These are phyloP conservation scores for Agrenia bidenticulata DNA, from an alignment of 2,888 invertebrate species.

Conservation along the genomic window DNA sequence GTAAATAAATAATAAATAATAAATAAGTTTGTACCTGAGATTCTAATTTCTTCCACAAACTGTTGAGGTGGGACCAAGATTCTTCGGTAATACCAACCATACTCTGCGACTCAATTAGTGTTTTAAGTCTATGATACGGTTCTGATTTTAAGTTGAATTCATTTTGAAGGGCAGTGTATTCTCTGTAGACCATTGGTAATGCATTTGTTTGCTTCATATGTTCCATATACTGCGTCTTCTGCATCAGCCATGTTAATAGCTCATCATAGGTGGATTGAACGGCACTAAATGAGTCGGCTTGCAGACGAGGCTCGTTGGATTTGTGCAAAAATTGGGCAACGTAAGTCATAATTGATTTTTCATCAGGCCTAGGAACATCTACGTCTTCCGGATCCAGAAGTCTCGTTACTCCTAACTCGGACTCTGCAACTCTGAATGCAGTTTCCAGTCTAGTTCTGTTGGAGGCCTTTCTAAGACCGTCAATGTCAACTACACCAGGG, in stretches of 20 bases:
- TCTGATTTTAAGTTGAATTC: conserved; percentile 74
- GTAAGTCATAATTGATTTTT: conserved; percentile 97
- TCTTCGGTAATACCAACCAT: conserved; percentile 78
- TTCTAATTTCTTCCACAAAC: conserved; percentile 78
- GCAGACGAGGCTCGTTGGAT: conserved; percentile 54
- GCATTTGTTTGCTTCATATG: conserved; percentile 74
- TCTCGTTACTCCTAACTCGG: conserved; percentile 84
- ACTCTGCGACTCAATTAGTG: conserved; percentile 76
- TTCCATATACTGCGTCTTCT: conserved; percentile 74
- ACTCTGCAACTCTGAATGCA: conserved; percentile 90
- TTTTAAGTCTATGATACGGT: conserved; percentile 74
- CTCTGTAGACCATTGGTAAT: conserved; percentile 75
- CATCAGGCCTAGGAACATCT: conserved; percentile 92
- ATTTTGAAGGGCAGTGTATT: conserved; percentile 73
- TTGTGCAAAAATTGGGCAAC: conserved; percentile 97
- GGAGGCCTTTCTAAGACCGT: conserved; percentile 73
- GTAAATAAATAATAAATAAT: no score
- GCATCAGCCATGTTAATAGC: conserved; percentile 77
- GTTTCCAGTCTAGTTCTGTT: conserved; percentile 84
- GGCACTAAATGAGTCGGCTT: conserved; percentile 62
- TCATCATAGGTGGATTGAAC: conserved; percentile 79
- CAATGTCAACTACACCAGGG: conserved; percentile 85
- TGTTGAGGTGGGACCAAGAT: conserved; percentile 80
- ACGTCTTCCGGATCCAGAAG: conserved; percentile 94
- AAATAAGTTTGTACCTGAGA: conserved; percentile 57